These are phyloP conservation scores for Muscicapa comitata DNA, from an alignment of 2,797 vertebrate genomes.

Conservation along the genomic window DNA sequence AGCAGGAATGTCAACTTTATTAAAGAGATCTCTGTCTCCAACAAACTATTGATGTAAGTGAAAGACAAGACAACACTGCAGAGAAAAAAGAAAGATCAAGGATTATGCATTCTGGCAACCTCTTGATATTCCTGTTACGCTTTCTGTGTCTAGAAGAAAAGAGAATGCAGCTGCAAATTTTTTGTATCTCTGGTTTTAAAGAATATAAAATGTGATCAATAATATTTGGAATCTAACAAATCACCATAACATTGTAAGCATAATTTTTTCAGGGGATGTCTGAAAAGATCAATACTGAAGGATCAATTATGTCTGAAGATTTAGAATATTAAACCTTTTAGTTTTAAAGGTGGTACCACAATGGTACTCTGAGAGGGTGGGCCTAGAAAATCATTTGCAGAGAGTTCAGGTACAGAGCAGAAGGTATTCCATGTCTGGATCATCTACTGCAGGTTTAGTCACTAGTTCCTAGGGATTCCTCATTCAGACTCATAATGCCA, in stretches of 20 bases:
- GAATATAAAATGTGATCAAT: not conserved
- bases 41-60: not conserved
- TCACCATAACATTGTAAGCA: fast-evolving
- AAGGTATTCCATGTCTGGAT: not conserved
- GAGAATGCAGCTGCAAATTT: not conserved
- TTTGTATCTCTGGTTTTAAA: not conserved
- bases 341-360: not conserved
- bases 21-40: not conserved
- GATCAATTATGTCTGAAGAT: not conserved
- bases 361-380: not conserved
- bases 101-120: not conserved
- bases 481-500: not conserved
- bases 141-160: not conserved
- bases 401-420: not conserved
- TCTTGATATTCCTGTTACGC: not conserved
- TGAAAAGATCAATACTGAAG: not conserved
- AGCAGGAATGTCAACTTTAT: not conserved
- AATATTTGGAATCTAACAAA: not conserved
- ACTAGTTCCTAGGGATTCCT: not conserved
- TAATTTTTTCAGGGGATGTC: not conserved
- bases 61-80: not conserved
- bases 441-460: not conserved
- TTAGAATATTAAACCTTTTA: not conserved
- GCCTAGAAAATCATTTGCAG: not conserved
- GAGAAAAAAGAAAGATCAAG: not conserved